Conservation (phyloP, 1,140 invertebrate species). For the Steinernema feltiae region DNA sequence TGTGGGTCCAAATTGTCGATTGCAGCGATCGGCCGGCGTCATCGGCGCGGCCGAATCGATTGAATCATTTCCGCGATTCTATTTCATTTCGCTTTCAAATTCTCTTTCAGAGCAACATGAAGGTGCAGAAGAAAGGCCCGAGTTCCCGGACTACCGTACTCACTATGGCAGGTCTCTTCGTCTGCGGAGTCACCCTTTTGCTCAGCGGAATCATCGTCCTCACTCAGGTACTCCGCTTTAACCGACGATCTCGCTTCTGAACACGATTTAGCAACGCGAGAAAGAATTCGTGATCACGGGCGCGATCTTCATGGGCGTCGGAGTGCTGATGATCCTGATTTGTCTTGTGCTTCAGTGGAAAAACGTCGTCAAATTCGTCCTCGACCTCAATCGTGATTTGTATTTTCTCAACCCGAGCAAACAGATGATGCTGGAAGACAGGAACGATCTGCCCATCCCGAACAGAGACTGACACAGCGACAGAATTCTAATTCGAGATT, state of each 20-base stretch:
- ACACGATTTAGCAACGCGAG: constrained; percentile 24
- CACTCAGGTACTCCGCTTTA: background rate
- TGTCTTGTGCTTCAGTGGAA: constrained; percentile 35
- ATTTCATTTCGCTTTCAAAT: background rate
- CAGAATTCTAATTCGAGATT: background rate
- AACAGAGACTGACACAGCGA: background rate
- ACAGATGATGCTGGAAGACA: constrained; percentile 28
- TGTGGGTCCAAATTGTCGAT: background rate
- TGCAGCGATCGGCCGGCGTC: background rate
- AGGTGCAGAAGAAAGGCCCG: constrained; percentile 20
- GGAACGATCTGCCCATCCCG: background rate
- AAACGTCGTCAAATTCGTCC: constrained; percentile 33
- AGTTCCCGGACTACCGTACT: constrained; percentile 30
- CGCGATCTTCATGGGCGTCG: constrained; percentile 24
- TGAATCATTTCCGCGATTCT: background rate
- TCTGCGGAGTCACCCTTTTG: constrained; percentile 22
- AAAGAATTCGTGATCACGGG: constrained; percentile 29
- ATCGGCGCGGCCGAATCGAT: background rate
- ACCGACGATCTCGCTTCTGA: background rate
- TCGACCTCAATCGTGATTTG: constrained; percentile 31
- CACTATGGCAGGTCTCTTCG: constrained; percentile 29
- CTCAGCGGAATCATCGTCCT: constrained; percentile 29
- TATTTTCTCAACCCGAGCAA: constrained; percentile 33
- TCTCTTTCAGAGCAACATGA: background rate
- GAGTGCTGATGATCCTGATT: constrained; percentile 25